Evolutionary conservation across 1,140 invertebrate genomes (phyloP).

Genomic region (Diachasma alloeum): DNA sequence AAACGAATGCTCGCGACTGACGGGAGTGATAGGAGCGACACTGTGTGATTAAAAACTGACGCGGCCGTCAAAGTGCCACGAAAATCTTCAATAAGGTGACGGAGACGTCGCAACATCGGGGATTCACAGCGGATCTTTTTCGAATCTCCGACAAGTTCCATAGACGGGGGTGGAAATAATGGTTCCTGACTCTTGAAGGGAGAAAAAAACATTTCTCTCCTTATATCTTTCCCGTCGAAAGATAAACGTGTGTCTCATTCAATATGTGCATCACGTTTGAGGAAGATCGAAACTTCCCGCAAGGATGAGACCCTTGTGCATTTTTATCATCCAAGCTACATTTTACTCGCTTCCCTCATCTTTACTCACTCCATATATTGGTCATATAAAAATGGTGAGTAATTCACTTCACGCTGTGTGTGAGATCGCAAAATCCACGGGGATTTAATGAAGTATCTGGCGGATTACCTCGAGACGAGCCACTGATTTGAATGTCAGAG

Average conservation of each 20-base stretch:
- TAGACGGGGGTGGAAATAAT: conserved; percentile 1
- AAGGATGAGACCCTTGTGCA: conserved; percentile 22
- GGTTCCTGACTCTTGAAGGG: background rate
- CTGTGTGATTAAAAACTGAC: background rate
- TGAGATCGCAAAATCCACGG: background rate
- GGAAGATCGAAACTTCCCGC: conserved; percentile 32
- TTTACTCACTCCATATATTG: conserved; percentile 16
- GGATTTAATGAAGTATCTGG: background rate
- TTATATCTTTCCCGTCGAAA: background rate
- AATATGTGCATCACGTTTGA: conserved; percentile 38
- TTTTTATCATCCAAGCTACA: conserved; percentile 19
- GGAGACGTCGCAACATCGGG: background rate
- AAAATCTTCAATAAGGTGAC: background rate
- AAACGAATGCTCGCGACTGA: background rate
- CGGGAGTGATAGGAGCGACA: background rate
- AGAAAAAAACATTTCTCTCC: conserved; percentile 18
- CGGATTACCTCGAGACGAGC: background rate
- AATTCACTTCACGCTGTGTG: conserved; percentile 1
- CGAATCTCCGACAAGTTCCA: background rate
- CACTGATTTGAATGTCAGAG: too few species aligned
- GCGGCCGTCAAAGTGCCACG: background rate
- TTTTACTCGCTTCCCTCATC: conserved; percentile 8
- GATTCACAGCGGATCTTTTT: background rate
- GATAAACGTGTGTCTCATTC: conserved; percentile 31
- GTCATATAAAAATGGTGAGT: conserved; percentile 13